Evolutionary conservation across 2,113 vertebrate species (phyloP).

Genomic region (Raja brachyura): DNA sequence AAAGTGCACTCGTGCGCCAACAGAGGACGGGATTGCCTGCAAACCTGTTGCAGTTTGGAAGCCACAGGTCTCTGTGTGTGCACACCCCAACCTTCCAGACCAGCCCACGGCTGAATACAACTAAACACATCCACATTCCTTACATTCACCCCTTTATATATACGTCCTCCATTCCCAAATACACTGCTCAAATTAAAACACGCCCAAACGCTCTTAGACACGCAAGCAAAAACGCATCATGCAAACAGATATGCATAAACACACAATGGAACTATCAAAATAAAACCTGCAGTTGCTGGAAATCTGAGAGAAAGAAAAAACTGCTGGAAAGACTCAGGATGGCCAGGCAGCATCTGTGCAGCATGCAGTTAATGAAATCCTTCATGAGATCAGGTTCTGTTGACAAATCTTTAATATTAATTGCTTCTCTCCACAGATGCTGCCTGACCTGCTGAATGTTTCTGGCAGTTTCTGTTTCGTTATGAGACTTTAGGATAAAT

Average conservation of each 20-base stretch:
- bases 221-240: neutral
- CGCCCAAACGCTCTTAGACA: neutral
- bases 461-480: too few relatives aligned
- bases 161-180: neutral
- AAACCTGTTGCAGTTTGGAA: neutral
- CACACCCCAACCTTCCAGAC: too few relatives aligned
- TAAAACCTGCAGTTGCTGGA: neutral
- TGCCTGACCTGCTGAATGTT: too few relatives aligned
- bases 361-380: too few relatives aligned
- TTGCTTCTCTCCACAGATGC: too few relatives aligned
- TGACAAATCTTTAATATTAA: too few relatives aligned
- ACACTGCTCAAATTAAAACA: neutral
- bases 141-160: too few relatives aligned
- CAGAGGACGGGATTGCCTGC: neutral
- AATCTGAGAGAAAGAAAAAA: neutral
- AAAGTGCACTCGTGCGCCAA: neutral
- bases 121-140: neutral
- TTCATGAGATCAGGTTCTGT: too few relatives aligned
- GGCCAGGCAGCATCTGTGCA: too few relatives aligned
- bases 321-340: too few relatives aligned
- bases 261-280: neutral
- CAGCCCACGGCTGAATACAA: neutral
- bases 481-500: too few relatives aligned
- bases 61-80: neutral
- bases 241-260: neutral